Evolutionary conservation across 2,113 vertebrate species (phyloP).

Genomic region (Chaetodon auriga): DNA sequence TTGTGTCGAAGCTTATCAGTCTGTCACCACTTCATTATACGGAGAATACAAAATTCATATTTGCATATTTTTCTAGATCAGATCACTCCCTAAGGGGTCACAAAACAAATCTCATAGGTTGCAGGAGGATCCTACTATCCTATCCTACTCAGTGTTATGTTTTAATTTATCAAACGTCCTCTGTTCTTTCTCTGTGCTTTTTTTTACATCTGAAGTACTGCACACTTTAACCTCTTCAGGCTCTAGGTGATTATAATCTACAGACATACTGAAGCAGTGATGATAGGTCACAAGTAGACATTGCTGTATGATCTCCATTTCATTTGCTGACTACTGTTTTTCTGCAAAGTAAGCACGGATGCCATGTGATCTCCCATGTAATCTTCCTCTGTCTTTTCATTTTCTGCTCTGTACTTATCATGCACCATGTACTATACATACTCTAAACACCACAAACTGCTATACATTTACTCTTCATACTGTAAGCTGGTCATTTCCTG

Average conservation of each 20-base stretch:
- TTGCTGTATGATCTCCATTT: neutral
- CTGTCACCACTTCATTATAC: neutral
- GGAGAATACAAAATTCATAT: neutral
- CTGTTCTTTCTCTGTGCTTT: no score
- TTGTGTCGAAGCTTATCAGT: neutral
- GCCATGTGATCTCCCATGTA: neutral
- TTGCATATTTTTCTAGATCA: constrained; percentile 10
- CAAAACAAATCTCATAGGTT: neutral
- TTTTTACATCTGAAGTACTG: no score
- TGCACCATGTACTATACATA: neutral
- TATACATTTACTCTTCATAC: neutral
- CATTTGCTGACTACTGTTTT: neutral
- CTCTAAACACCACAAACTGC: neutral
- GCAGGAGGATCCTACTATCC: neutral
- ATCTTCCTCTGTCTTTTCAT: neutral
- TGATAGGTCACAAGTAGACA: no score
- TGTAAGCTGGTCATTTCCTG: constrained; percentile 16
- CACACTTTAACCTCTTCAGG: no score
- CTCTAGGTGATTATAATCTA: no score
- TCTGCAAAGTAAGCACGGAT: neutral
- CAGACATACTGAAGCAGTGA: no score
- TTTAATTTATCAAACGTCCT: no score
- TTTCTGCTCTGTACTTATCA: neutral
- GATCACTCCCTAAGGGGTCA: neutral
- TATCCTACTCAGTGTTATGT: no score